Evolutionary conservation across 2,797 vertebrate genomes (phyloP), one percentile per base, ranked within the genome.

Genomic region (Microctenopoma lineatum): DNA sequence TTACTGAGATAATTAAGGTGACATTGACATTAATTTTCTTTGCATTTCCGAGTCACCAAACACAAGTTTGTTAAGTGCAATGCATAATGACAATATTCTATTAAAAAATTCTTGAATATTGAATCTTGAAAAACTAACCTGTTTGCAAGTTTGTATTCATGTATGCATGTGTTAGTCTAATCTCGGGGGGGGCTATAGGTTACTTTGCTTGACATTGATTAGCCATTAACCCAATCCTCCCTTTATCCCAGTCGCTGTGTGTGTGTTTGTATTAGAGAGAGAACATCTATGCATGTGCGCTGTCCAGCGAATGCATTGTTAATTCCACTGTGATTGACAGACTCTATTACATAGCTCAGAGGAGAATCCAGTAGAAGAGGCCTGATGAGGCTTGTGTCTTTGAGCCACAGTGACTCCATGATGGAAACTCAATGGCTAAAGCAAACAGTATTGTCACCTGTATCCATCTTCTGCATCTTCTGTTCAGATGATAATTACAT

Each of bases 391-490:
- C 54, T 63, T 59, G 66, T 55, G 63, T 62, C 65, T 79, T 66
- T 74, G 66, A 78, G 82, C 77, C 47, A 27, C 14, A 5, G 41
- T 4, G 59, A 48, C 66, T 76, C 66, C 27, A 16, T 45, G 79
- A 84, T 48, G 59, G 73, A 84, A 90, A 81, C 55, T 86, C 83
- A 68, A 79, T 87, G 27, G 3, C 54, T 73, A 79, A 85, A 87
- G 66, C 82, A 88, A 89, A 89, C 77, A 59, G 48, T 4, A 0
- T 63, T 46, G 83, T 84, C 52, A 25, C 45, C 51, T 64, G 56
- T 12, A 52, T 79, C 66, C 3, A 12, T 73, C 79, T 8, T 9
- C 32, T 34, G 32, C 3, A 12, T 73, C 79, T 8, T 34, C 32
- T 34, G 32, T 34, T 34, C 32, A 13, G 52, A 60, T 36, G 38